Percentiles rank a stretch among this genome's conserved stretches.
These are phyloP conservation scores for Gymnarchus niloticus DNA, from an alignment of 2,113 vertebrate species.

Conservation along the genomic window DNA sequence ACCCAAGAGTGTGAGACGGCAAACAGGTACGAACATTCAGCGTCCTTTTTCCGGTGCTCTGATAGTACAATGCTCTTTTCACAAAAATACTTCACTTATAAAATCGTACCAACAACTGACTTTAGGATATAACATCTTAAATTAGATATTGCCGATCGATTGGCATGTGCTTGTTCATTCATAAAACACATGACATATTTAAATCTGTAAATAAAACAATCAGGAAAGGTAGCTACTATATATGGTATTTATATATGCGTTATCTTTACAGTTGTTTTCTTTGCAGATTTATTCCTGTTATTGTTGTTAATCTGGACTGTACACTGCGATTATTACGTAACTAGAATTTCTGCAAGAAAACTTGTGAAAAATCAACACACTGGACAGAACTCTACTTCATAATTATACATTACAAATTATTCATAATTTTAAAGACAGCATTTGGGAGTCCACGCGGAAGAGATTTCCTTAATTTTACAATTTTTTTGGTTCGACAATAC, in stretches of 20 bases:
- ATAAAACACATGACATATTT: too few relatives aligned
- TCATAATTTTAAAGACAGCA: neutral
- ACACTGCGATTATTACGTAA: neutral
- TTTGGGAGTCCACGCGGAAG: neutral
- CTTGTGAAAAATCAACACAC: neutral
- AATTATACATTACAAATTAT: neutral
- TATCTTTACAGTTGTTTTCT: neutral
- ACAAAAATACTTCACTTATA: too few relatives aligned
- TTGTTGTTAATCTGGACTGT: neutral
- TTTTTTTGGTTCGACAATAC: neutral
- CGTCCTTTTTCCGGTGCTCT: too few relatives aligned
- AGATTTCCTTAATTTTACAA: neutral
- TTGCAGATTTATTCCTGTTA: neutral
- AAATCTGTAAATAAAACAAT: too few relatives aligned
- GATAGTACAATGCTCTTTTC: too few relatives aligned
- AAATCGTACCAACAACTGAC: too few relatives aligned
- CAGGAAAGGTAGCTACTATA: too few relatives aligned
- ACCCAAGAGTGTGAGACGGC: too few relatives aligned
- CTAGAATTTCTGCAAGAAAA: neutral
- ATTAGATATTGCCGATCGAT: too few relatives aligned
- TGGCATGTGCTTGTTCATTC: too few relatives aligned
- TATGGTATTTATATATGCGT: neutral
- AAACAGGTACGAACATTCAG: too few relatives aligned
- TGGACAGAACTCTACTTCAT: neutral
- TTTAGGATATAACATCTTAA: too few relatives aligned